Conservation (phyloP, 2,113 vertebrate genomes). For the Elanus axillaris region DNA sequence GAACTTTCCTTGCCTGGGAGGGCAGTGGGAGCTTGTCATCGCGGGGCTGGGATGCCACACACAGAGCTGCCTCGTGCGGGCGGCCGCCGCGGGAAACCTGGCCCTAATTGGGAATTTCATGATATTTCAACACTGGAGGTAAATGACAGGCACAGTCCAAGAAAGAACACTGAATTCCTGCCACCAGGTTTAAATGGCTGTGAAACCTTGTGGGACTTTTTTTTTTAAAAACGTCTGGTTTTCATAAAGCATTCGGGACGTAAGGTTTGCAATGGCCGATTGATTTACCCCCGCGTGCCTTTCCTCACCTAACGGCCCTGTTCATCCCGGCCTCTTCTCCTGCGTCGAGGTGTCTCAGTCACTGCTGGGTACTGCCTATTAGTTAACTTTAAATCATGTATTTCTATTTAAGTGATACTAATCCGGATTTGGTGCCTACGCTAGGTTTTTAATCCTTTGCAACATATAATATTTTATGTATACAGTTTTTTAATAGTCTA, state of each 20-base stretch:
- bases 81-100: background rate
- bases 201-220: background rate
- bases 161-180: background rate
- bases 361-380: background rate
- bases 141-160: background rate
- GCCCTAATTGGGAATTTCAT: background rate
- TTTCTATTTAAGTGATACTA: background rate
- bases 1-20: background rate
- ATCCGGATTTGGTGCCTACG: background rate
- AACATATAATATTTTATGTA: background rate
- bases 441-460: background rate
- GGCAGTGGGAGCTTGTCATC: background rate
- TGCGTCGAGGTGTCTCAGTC: background rate
- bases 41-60: background rate
- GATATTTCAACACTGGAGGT: background rate
- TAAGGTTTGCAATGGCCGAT: background rate
- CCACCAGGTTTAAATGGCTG: background rate
- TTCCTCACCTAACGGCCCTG: background rate
- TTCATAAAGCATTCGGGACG: background rate
- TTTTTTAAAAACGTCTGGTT: background rate
- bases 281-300: accelerated
- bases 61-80: background rate
- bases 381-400: background rate
- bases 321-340: background rate
- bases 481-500: background rate